Conservation (phyloP, 2,113 vertebrate species). For the Athene cunicularia region DNA sequence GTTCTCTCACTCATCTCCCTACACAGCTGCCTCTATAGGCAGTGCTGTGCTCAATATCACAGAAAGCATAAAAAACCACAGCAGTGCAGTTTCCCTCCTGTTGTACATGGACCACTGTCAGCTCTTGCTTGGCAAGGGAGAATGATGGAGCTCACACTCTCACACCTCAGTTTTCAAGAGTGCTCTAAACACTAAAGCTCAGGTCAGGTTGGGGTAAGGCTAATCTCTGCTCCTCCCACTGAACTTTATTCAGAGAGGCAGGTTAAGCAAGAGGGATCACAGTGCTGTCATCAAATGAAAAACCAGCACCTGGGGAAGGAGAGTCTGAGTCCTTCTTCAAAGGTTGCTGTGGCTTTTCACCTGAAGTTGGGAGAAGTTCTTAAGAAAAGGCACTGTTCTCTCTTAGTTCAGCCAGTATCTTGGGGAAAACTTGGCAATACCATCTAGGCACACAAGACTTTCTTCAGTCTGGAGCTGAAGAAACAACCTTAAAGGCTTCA, state of each 20-base stretch:
- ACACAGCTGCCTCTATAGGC: neutral
- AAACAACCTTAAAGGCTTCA: neutral
- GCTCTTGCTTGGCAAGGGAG: fast-evolving
- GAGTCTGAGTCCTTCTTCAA: neutral
- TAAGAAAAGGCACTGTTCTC: neutral
- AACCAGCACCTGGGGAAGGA: neutral
- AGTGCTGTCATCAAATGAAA: neutral
- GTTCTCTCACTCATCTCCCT: neutral
- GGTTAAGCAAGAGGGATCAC: neutral
- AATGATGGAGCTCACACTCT: neutral
- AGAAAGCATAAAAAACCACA: neutral
- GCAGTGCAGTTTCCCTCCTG: neutral
- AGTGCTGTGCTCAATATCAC: neutral
- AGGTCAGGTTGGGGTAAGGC: neutral
- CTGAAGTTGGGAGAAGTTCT: neutral
- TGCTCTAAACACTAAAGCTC: neutral
- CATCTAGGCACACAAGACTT: neutral
- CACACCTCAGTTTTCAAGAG: neutral
- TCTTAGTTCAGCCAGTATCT: neutral
- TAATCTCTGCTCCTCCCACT: neutral
- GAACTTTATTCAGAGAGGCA: neutral
- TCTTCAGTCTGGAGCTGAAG: neutral
- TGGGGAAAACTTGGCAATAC: neutral
- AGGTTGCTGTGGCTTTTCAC: neutral
- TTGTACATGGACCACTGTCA: neutral